Evolutionary conservation across 2,113 vertebrate species (phyloP), one percentile per base, ranked within the genome.

Genomic region (Aegotheles bennettii): DNA sequence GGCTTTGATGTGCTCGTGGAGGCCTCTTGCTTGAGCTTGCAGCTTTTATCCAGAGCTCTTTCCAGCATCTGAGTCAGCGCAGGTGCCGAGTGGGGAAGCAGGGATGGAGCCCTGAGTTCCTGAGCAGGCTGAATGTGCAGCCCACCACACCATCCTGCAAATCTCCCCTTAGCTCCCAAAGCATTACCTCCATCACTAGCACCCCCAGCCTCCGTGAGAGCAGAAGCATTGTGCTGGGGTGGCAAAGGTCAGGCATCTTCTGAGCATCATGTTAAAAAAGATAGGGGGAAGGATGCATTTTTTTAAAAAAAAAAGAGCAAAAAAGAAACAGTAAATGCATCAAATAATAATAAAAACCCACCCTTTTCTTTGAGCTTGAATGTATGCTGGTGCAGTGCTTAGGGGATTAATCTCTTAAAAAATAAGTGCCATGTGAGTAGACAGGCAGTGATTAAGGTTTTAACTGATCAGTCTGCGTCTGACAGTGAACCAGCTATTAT

Each of bases 401-500:
- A 97, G 95, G 98, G 98, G 98, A 99, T 98, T 98, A 98, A 98
- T 99, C 98, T 99, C 98, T 98, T 98, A 98, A 98, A 97, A 98
- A 98, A 97, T 98, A 98, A 98, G 98, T 99, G 99, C 99, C 98
- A 99, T 98, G 98, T 97, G 97, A 99, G 99, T 99, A 99, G 99
- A 99, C 99, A 99, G 99, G 99, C 99, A 98, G 99, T 99, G 99
- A 99, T 99, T 99, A 99, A 99, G 99, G 99, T 99, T 99, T 99
- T 99, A 99, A 99, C 98, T 99, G 99, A 99, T 99, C 99, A 99
- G 99, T 99, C 99, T 97, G 98, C 98, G 97, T 98, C 99, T 99
- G 99, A 99, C 99, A 99, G 99, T 98, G 98, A 99, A 99, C 99
- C 98, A 99, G 99, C 99, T 99, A 99, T 99, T 99, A 99, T 99